phyloP scores from a whole-genome alignment of 2,888 invertebrate species.

The Neoscelio sp. region DNA sequence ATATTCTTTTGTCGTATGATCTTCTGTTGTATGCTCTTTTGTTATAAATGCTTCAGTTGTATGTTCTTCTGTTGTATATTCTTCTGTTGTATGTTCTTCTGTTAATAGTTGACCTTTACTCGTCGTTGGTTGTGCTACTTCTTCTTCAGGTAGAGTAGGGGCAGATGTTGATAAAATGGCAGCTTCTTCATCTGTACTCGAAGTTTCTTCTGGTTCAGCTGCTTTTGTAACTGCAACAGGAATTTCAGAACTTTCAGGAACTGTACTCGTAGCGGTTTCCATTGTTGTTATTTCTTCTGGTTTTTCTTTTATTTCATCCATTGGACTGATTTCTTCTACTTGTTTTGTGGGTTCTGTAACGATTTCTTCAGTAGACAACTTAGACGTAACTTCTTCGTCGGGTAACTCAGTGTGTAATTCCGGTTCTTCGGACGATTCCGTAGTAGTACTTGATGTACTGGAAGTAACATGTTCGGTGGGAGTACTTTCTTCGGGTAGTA shows the following conservation, averaged over 20 bases:
- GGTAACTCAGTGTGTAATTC: slow-evolving; percentile 55
- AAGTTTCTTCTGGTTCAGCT: slow-evolving; percentile 39
- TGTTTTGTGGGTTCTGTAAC: not conserved
- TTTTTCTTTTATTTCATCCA: slow-evolving; percentile 64
- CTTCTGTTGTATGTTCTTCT: slow-evolving; percentile 3
- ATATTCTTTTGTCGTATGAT: not conserved
- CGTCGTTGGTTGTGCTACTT: slow-evolving; percentile 49
- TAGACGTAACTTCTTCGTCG: slow-evolving; percentile 74
- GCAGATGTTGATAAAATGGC: not conserved
- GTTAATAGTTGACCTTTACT: slow-evolving; percentile 10
- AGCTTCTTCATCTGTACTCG: not conserved
- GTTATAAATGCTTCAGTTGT: too few relatives aligned
- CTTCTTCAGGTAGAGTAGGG: slow-evolving; percentile 57
- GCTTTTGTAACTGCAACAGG: slow-evolving; percentile 21
- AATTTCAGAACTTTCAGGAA: slow-evolving; percentile 30
- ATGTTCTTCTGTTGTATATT: slow-evolving; percentile 3
- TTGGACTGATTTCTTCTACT: not conserved
- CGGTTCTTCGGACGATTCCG: slow-evolving; percentile 37
- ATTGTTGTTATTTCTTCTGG: slow-evolving; percentile 11
- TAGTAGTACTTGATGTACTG: slow-evolving; percentile 59
- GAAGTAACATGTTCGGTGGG: slow-evolving; percentile 20
- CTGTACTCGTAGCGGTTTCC: slow-evolving; percentile 24
- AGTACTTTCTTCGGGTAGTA: slow-evolving; percentile 24
- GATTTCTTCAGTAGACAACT: slow-evolving; percentile 20
- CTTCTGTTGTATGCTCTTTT: too few relatives aligned